Conservation (phyloP, 1,140 invertebrate genomes). For the Drosophila yakuba region DNA sequence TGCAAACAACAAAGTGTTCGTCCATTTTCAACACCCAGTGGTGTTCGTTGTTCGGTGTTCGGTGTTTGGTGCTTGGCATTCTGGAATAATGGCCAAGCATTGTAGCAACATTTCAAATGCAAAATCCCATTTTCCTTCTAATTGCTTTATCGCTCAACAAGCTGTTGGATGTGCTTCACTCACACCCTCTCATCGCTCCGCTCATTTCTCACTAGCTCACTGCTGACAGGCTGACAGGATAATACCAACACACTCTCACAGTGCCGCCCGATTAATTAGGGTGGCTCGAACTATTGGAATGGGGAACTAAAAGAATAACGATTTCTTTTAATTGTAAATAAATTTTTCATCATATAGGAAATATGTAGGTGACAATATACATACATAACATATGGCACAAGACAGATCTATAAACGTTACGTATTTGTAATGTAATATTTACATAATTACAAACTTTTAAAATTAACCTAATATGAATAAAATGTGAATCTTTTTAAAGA, state of each 20-base stretch:
- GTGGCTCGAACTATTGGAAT: constrained; percentile 4
- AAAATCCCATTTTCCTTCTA: constrained; percentile 81
- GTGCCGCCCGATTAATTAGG: constrained; percentile 21
- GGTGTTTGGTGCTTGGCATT: constrained; percentile 21
- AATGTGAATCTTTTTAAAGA: too few relatives aligned
- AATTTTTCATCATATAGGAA: too few relatives aligned
- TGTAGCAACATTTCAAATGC: constrained; percentile 78
- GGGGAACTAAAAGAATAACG: too few relatives aligned
- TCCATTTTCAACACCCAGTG: constrained; percentile 36
- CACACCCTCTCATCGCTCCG: constrained; percentile 22
- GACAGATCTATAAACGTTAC: too few relatives aligned
- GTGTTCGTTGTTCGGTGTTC: constrained; percentile 18
- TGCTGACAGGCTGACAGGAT: constrained; percentile 50
- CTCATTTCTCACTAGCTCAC: constrained; percentile 70
- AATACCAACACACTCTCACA: constrained; percentile 15
- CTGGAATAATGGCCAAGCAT: constrained; percentile 47
- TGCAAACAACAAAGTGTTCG: constrained; percentile 69
- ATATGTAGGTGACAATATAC: too few relatives aligned
- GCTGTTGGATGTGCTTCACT: constrained; percentile 68
- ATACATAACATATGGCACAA: too few relatives aligned
- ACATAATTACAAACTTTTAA: too few relatives aligned
- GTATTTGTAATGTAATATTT: too few relatives aligned
- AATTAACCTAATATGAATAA: too few relatives aligned
- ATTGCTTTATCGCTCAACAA: constrained; percentile 82
- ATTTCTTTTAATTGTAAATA: too few relatives aligned